These are phyloP conservation scores for Phenacoccus solenopsis DNA, from an alignment of 1,140 invertebrate species.

Conservation along the genomic window DNA sequence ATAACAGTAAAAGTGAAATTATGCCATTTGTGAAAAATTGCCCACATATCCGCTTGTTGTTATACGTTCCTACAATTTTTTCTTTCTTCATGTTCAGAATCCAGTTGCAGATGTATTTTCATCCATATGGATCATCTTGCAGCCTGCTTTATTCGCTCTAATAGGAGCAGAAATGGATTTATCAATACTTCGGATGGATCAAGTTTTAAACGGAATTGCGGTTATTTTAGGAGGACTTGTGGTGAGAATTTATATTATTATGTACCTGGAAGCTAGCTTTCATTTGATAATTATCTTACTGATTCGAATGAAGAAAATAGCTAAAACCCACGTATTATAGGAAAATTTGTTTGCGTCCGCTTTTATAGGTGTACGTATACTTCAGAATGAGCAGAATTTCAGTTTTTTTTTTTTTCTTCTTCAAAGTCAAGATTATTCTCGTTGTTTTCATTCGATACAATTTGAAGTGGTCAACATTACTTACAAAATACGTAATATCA, in stretches of 20 bases:
- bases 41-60: not conserved
- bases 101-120: slow-evolving; percentile 34
- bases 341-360: too few relatives aligned
- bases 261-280: not conserved
- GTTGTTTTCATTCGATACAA: too few relatives aligned
- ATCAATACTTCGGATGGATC: not conserved
- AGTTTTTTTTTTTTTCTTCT: too few relatives aligned
- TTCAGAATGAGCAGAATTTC: too few relatives aligned
- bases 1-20: too few relatives aligned
- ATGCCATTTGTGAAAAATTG: not conserved
- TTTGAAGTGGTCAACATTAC: too few relatives aligned
- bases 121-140: slow-evolving; percentile 45
- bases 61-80: not conserved
- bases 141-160: slow-evolving; percentile 53
- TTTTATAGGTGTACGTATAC: too few relatives aligned
- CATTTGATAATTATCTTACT: not conserved
- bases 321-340: too few relatives aligned
- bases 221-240: slow-evolving; percentile 18
- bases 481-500: too few relatives aligned
- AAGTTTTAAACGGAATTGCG: not conserved
- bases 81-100: slow-evolving; percentile 35
- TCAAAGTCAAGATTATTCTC: too few relatives aligned
- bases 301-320: too few relatives aligned
- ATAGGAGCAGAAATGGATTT: slow-evolving; percentile 50
- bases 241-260: slow-evolving; percentile 17